These are phyloP conservation scores for Periophthalmus modestus DNA, from an alignment of 2,113 vertebrate species.

Conservation along the genomic window DNA sequence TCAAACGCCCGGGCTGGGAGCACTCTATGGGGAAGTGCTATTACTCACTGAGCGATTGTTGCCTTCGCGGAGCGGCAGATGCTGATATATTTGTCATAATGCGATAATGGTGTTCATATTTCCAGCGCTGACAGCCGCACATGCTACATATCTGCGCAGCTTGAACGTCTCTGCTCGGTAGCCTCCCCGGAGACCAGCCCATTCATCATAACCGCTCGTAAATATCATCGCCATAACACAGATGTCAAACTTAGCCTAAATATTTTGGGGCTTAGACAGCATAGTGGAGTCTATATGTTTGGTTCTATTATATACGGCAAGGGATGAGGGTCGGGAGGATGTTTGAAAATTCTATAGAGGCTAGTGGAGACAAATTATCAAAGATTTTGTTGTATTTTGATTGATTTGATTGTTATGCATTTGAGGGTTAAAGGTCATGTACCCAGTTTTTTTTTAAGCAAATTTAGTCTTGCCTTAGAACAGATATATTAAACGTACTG, in stretches of 20 bases:
- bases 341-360: background rate
- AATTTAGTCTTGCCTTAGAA: too few relatives aligned
- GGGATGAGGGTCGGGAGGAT: too few relatives aligned
- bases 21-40: constrained; percentile 44
- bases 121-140: constrained; percentile 54
- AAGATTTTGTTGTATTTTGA: too few relatives aligned
- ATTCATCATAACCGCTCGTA: constrained; percentile 47
- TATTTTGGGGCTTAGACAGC: constrained; percentile 17
- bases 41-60: constrained; percentile 62
- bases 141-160: constrained; percentile 54
- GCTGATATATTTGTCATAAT: constrained; percentile 59
- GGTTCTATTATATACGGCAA: too few relatives aligned
- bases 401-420: too few relatives aligned
- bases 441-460: too few relatives aligned
- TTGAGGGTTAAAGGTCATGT: too few relatives aligned
- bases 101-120: constrained; percentile 67
- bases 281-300: background rate
- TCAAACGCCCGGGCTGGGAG: constrained; percentile 50
- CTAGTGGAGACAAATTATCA: too few relatives aligned
- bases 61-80: constrained; percentile 56
- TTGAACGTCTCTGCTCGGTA: constrained; percentile 30
- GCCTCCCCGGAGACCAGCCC: constrained; percentile 33
- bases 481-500: too few relatives aligned
- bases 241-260: constrained; percentile 44
- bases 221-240: constrained; percentile 37